These are phyloP conservation scores for Gallinago jamesoni DNA, from an alignment of 2,113 vertebrate species.

Conservation along the genomic window DNA sequence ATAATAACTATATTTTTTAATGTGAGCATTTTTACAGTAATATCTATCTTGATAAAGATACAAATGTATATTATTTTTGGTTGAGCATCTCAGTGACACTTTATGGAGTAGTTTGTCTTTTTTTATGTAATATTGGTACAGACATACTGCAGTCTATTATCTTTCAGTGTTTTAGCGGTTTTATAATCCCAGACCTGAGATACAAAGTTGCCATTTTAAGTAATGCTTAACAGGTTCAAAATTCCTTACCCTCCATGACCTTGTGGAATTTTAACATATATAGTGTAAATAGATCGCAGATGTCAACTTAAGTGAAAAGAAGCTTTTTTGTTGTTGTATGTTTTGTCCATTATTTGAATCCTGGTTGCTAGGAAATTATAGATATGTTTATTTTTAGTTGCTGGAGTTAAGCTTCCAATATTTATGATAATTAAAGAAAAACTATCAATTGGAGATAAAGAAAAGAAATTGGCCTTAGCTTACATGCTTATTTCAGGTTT, in stretches of 20 bases:
- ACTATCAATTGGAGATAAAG: conserved; percentile 23
- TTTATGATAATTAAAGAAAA: conserved; percentile 60
- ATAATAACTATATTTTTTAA: conserved; percentile 64
- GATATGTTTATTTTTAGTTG: conserved; percentile 66
- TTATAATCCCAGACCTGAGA: conserved; percentile 26
- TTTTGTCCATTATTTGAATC: conserved; percentile 59
- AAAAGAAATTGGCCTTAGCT: conserved; percentile 66
- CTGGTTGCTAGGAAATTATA: conserved; percentile 53
- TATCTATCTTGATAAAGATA: conserved; percentile 66
- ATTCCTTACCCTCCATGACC: background rate
- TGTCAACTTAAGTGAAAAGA: conserved; percentile 62
- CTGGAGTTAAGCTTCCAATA: conserved; percentile 72
- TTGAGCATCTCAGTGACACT: conserved; percentile 65
- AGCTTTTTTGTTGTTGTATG: conserved; percentile 61
- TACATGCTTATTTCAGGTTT: conserved; percentile 65
- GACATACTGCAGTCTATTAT: background rate
- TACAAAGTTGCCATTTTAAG: conserved; percentile 66
- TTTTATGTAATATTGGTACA: conserved; percentile 12
- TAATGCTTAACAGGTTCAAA: conserved; percentile 41
- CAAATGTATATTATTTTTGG: conserved; percentile 62
- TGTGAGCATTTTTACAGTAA: conserved; percentile 61
- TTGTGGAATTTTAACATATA: conserved; percentile 32
- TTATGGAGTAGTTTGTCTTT: conserved; percentile 43
- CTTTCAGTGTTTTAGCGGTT: conserved; percentile 19
- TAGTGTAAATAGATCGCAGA: conserved; percentile 72